Conservation (phyloP, 2,888 invertebrate species). For the Apomyelois bistriatella region DNA sequence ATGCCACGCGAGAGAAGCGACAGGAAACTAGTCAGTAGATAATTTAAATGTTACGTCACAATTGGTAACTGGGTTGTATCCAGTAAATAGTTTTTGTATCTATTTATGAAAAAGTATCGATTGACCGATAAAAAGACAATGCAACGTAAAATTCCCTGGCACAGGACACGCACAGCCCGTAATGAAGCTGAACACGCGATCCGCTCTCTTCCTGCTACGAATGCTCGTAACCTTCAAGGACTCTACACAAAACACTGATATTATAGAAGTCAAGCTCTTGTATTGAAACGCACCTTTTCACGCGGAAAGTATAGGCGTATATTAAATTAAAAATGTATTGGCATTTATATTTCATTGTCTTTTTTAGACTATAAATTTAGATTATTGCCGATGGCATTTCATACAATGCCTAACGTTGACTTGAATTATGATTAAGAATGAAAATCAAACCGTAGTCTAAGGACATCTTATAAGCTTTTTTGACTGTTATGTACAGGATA, state of each 20-base stretch:
- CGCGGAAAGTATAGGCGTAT: no score
- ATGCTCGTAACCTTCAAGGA: conserved; percentile 58
- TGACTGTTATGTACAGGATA: no score
- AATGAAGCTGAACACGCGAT: conserved; percentile 56
- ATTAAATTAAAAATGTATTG: no score
- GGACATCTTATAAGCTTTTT: no score
- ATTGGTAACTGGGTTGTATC: background rate
- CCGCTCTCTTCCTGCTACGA: conserved; percentile 55
- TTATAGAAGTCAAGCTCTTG: conserved; percentile 27
- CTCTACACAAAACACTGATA: conserved; percentile 32
- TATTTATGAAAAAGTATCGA: conserved; percentile 33
- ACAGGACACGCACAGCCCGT: conserved; percentile 51
- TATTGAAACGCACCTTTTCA: no score
- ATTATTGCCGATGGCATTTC: no score
- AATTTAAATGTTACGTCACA: background rate
- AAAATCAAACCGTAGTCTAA: no score
- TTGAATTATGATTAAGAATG: no score
- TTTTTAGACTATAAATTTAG: no score
- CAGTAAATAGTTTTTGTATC: background rate
- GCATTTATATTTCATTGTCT: no score
- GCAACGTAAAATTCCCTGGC: conserved; percentile 30
- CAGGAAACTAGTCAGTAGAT: background rate
- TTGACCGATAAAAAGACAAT: conserved; percentile 51
- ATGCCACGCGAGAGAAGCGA: no score
- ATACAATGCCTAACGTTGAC: no score